A percentile compares a stretch with the other conserved stretches of the same genome.
phyloP scores from a whole-genome alignment of 2,888 invertebrate genomes.

The Ecdyonurus torrentis region DNA sequence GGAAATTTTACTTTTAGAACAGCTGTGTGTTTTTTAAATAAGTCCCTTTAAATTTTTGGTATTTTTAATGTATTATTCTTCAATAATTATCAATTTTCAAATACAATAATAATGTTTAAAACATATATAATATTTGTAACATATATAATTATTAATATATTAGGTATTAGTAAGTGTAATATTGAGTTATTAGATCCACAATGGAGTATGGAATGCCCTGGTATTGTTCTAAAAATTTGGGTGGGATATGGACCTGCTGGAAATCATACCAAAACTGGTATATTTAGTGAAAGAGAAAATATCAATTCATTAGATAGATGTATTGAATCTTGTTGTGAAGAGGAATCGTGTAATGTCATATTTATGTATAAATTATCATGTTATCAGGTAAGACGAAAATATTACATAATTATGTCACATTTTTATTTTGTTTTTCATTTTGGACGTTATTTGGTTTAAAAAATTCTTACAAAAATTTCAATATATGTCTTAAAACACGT shows the following conservation, averaged over 20 bases:
- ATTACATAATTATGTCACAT: too few relatives aligned
- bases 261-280: conserved; percentile 25
- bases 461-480: too few relatives aligned
- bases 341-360: conserved; percentile 57
- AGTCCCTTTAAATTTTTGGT: not conserved
- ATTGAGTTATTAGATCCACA: not conserved
- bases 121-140: not conserved
- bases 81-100: not conserved
- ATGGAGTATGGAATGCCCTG: not conserved
- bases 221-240: not conserved
- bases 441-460: too few relatives aligned
- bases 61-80: not conserved
- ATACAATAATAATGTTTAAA: not conserved
- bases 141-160: not conserved
- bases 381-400: conserved; percentile 42
- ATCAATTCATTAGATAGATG: conserved; percentile 41
- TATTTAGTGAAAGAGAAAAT: conserved; percentile 37
- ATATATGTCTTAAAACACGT: too few relatives aligned
- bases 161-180: not conserved
- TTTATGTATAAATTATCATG: conserved; percentile 59
- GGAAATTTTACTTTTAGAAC: not conserved
- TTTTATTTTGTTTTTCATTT: too few relatives aligned
- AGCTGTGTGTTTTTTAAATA: not conserved
- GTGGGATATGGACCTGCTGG: not conserved
- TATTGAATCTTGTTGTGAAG: conserved; percentile 46